Evolutionary conservation across 2,797 vertebrate species (phyloP), one percentile per base, ranked within the genome.

Genomic region (Labroides dimidiatus): DNA sequence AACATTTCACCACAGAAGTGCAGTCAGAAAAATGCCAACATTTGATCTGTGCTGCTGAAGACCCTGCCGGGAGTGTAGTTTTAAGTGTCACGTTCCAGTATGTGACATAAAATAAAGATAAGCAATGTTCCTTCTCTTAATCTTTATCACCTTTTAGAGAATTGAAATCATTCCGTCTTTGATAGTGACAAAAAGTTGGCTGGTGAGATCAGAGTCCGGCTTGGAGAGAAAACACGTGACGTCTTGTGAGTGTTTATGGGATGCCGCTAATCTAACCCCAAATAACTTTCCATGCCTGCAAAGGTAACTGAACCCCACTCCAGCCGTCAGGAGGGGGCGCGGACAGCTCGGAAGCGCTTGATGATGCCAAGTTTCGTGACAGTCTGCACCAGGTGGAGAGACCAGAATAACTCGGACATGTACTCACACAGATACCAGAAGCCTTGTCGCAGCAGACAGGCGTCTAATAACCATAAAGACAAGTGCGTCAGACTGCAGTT

Each of bases 391-490:
- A 93, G 91, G 77, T 93, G 93, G 67, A 64, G 14, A 11, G n/a
- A 23, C 90, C 57, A 86, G 79, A 93, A 93, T 93, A 94, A 84
- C 73, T 53, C 49, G 4, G 24, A 57, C 76, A 64, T 60, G 49
- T 64, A 53, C 71, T 62, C 58, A 64, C 66, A 61, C 54, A 36
- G 65, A 75, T 69, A n/a, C 69, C 54, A 15, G 50, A 54, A 73
- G 16, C 11, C 36, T 11, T 6, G 45, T 21, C 43, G 53, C 51
- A 52, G 56, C 69, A 47, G 48, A 30, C 30, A 53, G 64, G 44
- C 62, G 23, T 65, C 61, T 64, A 12, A 36, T 69, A 39, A 59
- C 64, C 68, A 44, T 51, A 70, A 58, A 73, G 74, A 58, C 13
- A 17, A 41, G 45, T 72, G 75, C 70, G 78, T 90, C 84, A 91